Conservation (phyloP, 2,113 vertebrate species). For the Chloroceryle aenea region DNA sequence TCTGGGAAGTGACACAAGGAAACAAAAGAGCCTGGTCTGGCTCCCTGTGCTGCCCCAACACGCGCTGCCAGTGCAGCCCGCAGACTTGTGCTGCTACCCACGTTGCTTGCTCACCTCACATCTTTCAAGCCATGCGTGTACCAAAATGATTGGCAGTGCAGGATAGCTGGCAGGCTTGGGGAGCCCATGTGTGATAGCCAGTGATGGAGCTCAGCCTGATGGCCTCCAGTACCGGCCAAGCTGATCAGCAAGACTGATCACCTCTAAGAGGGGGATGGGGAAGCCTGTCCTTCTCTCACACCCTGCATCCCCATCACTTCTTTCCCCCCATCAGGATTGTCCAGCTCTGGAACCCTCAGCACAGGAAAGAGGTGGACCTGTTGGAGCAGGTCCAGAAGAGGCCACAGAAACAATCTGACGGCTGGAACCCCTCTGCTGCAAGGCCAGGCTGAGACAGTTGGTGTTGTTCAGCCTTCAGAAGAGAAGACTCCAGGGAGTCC, state of each 20-base stretch:
- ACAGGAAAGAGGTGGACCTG: neutral
- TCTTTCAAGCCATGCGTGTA: neutral
- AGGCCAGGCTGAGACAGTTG: neutral
- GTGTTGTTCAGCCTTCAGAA: neutral
- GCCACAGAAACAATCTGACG: neutral
- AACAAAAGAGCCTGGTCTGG: neutral
- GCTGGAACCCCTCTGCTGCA: neutral
- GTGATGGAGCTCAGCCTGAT: neutral
- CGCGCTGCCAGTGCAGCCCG: neutral
- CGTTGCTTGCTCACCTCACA: fast-evolving
- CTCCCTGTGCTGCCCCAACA: neutral
- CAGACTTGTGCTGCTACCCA: neutral
- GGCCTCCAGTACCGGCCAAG: neutral
- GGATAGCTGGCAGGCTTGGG: neutral
- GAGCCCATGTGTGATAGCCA: fast-evolving
- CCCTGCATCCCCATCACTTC: neutral
- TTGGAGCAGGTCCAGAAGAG: neutral
- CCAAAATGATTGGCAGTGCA: fast-evolving
- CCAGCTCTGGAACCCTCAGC: neutral
- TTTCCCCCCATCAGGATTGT: neutral
- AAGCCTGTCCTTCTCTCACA: neutral
- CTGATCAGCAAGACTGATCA: neutral
- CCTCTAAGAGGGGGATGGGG: neutral
- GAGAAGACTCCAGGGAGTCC: neutral
- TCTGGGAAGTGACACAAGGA: conserved; percentile 13